Evolutionary conservation across 2,888 invertebrate genomes (phyloP).

Genomic region (Dasysyrphus albostriatus): DNA sequence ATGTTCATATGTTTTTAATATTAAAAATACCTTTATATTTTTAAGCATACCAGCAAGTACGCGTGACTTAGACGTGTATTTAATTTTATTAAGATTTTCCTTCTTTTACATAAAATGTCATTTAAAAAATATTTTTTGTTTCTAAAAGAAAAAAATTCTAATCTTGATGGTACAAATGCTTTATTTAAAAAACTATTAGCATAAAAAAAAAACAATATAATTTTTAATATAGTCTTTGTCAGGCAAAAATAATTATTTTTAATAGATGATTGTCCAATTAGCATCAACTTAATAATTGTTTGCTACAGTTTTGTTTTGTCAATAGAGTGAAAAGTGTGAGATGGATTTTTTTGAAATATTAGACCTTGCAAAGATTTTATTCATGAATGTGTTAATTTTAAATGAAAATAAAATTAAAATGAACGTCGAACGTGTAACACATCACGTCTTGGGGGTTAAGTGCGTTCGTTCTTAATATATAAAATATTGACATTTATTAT

Average conservation of each 20-base stretch:
- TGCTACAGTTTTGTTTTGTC: neutral
- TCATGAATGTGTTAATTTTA: neutral
- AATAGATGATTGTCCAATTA: neutral
- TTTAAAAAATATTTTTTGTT: too few species aligned
- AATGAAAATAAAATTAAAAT: neutral
- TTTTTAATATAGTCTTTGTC: neutral
- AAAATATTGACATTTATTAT: neutral
- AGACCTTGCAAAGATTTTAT: neutral
- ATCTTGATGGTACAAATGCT: too few species aligned
- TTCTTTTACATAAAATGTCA: too few species aligned
- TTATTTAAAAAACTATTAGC: neutral
- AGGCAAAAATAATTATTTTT: neutral
- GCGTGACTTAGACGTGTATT: too few species aligned
- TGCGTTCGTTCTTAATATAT: neutral
- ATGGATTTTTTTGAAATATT: neutral
- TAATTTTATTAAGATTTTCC: too few species aligned
- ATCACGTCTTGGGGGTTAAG: neutral
- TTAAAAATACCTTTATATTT: too few species aligned
- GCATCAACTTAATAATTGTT: neutral
- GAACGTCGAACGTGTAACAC: neutral
- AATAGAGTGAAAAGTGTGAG: conserved; percentile 1
- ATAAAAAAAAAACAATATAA: too few species aligned
- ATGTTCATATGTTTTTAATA: too few species aligned
- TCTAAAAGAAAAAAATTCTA: too few species aligned
- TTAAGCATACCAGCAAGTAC: too few species aligned